Base-by-base conservation (phyloP, 2,797 vertebrate species). In the Chaetodon trifasciatus region DNA sequence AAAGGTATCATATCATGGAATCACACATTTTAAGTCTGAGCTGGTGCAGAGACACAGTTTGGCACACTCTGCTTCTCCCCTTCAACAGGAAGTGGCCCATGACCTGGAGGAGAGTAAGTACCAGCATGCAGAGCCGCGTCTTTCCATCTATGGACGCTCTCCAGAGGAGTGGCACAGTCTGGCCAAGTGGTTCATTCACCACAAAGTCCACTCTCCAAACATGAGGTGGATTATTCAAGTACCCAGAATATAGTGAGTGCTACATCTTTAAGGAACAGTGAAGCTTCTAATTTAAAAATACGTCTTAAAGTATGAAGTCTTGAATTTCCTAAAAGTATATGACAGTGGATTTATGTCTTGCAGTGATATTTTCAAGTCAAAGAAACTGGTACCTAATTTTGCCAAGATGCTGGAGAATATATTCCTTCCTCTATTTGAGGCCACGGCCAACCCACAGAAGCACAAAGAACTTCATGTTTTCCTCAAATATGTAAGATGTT, bases 181-280 rank as follows among this genome's bases (percentile, higher is more conserved):
- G 90, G 95, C 97, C 32, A 96, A 94, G 89, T 99, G 98, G 98
- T 99, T 99, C 86, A 98, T 99, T 86, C 94, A 96, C 32, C 97
- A 99, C 81, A 97, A 96, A 93, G 92, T 99, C 58, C 94, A 98
- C 93, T 99, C 98, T 2, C 97, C 98, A 79, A 97, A 99, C 92
- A 96, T 99, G 96, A 97, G 96, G 88, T 99, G 97, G 97, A 96
- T 99, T 74, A 98, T 99, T 89, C 98, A 99, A 91, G 96, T 99
- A 81, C 98, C 98, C 77, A 96, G 98, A 88, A 99, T 99, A 94
- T 99, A 98, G 98, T 99, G 95, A 97, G 98, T 94, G 19, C 28
- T 9, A 11, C 11, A 40, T 28, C 1, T 3, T 40, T 0, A 47
- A 24, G 17, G 23, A 66, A 32, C 53, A 28, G 1, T 5, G 4